Conservation (phyloP, 2,888 invertebrate species). For the Scaptomyza caliginosa region DNA sequence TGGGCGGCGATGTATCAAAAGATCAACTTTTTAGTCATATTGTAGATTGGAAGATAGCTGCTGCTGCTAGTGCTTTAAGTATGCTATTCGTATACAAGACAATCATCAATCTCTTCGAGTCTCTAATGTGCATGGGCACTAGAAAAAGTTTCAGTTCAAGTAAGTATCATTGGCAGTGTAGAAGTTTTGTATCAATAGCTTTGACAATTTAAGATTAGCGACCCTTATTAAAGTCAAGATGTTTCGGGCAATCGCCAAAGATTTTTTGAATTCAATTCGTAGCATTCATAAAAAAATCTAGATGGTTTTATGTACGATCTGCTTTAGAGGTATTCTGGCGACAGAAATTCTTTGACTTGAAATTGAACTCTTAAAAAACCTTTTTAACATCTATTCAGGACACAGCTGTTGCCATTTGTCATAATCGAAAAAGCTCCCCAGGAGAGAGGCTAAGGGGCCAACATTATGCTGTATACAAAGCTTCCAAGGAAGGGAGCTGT, state of each 20-base stretch:
- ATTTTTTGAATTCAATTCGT: background rate
- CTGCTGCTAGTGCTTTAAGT: background rate
- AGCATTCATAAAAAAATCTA: background rate
- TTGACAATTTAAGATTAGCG: background rate
- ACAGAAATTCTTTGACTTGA: background rate
- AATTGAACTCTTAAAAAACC: background rate
- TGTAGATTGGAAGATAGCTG: background rate
- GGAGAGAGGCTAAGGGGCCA: no score
- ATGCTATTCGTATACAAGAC: background rate
- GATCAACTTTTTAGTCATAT: background rate
- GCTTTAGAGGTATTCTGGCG: background rate
- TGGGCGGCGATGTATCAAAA: background rate
- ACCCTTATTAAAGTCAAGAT: background rate
- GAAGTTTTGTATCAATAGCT: background rate
- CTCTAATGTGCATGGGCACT: background rate
- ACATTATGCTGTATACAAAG: no score
- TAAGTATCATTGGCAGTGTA: background rate
- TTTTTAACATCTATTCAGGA: background rate
- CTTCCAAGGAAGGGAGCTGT: background rate
- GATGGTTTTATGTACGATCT: background rate
- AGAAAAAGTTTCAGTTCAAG: background rate
- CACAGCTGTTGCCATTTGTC: constrained; percentile 87
- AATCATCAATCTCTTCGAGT: background rate
- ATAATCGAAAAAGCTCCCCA: constrained; percentile 92
- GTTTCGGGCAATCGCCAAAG: background rate